A percentile compares a stretch with the other conserved stretches of the same genome.
phyloP scores from a whole-genome alignment of 2,113 vertebrate species.

The Xerus inauris region DNA sequence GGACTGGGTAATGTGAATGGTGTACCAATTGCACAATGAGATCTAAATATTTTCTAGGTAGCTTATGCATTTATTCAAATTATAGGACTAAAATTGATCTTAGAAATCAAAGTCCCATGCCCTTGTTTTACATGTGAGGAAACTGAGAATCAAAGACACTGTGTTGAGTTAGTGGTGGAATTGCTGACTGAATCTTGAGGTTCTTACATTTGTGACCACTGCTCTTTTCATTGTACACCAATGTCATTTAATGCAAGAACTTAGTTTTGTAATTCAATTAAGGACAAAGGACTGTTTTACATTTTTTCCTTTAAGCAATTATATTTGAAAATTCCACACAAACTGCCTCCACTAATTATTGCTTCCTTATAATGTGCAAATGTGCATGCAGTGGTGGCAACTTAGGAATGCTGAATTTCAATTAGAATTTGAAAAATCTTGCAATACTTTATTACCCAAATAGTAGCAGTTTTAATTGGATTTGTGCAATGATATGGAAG shows the following conservation, averaged over 20 bases:
- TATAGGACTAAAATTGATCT: neutral
- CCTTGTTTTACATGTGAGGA: neutral
- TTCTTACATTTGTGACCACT: neutral
- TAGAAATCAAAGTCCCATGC: neutral
- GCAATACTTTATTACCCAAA: neutral
- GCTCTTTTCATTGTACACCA: neutral
- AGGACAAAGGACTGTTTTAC: neutral
- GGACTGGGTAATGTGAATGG: neutral
- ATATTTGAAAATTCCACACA: neutral
- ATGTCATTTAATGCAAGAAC: neutral
- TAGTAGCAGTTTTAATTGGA: neutral
- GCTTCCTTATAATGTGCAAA: neutral
- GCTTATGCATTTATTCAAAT: neutral
- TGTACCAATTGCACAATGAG: neutral
- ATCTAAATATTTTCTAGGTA: neutral
- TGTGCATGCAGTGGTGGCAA: neutral
- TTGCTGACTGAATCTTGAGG: no score
- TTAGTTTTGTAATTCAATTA: constrained; percentile 16
- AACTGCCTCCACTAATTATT: neutral
- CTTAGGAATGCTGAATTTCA: neutral
- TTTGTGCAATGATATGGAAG: constrained; percentile 1
- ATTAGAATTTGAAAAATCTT: constrained; percentile 52
- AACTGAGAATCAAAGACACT: neutral
- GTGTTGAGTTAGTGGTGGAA: neutral
- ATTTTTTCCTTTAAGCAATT: neutral